Evolutionary conservation across 2,888 invertebrate species (phyloP), one percentile per base, ranked within the genome.

Genomic region (Melinaea marsaeus): DNA sequence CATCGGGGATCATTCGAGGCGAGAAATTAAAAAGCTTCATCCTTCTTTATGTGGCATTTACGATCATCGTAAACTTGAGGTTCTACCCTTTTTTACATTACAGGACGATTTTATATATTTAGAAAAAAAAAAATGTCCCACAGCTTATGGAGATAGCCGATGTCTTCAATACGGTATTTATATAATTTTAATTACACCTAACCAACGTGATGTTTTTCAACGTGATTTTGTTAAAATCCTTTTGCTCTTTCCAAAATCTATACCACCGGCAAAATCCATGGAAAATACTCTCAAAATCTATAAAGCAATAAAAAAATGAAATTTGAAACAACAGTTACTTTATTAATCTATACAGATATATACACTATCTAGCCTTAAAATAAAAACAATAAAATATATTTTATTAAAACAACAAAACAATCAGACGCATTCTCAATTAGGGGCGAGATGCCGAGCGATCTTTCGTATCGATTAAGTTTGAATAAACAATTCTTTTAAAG

Each of bases 1-100:
- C 13, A 32, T 51, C 51, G 51, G 32, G 51, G 51, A 51, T 51
- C 51, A 51, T 89, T 88, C 86, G 79, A 83, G 78, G 75, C 70
- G 81, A 76, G 87, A 88, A 90, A 89, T 90, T 88, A 89, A 89
- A 89, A 88, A 78, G 80, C 81, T 79, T 87, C 84, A 88, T 85
- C 85, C 84, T 84, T 88, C 83, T 90, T 90, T 88, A 89, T 88
- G 88, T 86, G 90, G 84, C 89, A 88, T 87, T 89, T 86, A 88
- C 86, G 83, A 80, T 73, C 73, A 74, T 84, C 88, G 78, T 90
- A 88, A 90, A 90, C 79, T 77, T 79, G 79, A 73, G 74, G 76
- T 78, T 71, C 72, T 81, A 82, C 82, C 83, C 81, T 86, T 86
- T 84, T 85, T 82, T 83, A 81, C 80, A 77, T 80, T 79, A 74